phyloP scores from a whole-genome alignment of 2,113 vertebrate genomes.

The Dromaius novaehollandiae region DNA sequence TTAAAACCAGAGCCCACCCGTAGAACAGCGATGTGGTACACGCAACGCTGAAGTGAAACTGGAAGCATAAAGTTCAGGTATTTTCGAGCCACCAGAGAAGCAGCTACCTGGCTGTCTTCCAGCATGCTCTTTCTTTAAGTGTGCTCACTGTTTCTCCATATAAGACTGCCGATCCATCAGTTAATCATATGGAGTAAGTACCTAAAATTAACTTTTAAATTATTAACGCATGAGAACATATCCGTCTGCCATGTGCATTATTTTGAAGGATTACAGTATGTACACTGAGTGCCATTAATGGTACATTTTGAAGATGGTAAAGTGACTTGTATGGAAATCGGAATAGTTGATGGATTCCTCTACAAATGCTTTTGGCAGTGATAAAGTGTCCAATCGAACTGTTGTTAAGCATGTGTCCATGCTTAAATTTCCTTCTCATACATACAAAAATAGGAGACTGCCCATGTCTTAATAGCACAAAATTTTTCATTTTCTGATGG shows the following conservation, averaged over 20 bases:
- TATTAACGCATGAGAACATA: conserved; percentile 67
- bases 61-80: conserved; percentile 10
- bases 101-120: conserved; percentile 25
- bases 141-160: conserved; percentile 1
- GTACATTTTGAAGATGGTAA: conserved; percentile 40
- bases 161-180: conserved; percentile 63
- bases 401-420: not conserved
- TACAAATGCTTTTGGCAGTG: not conserved
- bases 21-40: rapidly evolving
- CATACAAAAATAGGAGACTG: not conserved
- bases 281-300: conserved; percentile 16
- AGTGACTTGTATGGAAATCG: conserved; percentile 50
- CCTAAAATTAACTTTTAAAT: conserved; percentile 71
- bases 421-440: conserved; percentile 5
- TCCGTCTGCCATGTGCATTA: conserved; percentile 50
- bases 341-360: not conserved
- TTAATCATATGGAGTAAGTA: conserved; percentile 57
- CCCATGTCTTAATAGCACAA: not conserved
- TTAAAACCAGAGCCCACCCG: not conserved
- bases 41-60: not conserved
- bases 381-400: not conserved
- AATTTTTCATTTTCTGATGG: not conserved
- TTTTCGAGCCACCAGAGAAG: not conserved
- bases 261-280: conserved; percentile 58
- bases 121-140: conserved; percentile 27